Base-by-base conservation (phyloP, 2,888 invertebrate genomes). In the Eupithecia abbreviata region DNA sequence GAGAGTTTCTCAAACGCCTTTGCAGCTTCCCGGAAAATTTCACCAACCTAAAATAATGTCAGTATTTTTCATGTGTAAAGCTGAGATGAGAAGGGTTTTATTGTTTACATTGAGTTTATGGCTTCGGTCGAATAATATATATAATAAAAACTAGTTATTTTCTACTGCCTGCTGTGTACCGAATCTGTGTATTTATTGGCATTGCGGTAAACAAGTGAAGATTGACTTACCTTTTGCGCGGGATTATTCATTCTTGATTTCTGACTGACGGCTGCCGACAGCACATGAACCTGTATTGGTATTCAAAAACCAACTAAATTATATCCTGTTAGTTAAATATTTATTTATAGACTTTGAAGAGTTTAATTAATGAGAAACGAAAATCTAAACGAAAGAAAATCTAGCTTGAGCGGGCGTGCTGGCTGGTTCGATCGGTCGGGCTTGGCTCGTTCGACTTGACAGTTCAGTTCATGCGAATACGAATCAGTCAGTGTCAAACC, bases 11-110 rank as follows among this genome's bases (percentile, higher is more conserved):
- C 98, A 91, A 99, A 99, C 0, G 99, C 99, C 80, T 97, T 97
- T 55, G 99, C 99, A 43, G 99, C 99, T 81, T 98, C 98, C 47
- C 98, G 97, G 90, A 99, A 99, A 88, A 99, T 99, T 93, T 99
- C 99, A 74, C 99, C 99, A 82, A 99, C 99, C 98, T 99, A 90
- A 90, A 78, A 73, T 82, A 82, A 18, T 12, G 18, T 12, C 58
- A 7, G 15, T 51, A 10, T 51, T 51, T 51, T 51, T 51, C 51
- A 51, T 15, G 51, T n/a, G n/a, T 15, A 3, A 1, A 55, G 55
- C 18, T 58, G 18, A 58, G 18, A 18, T 18, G 58, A 58, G 58
- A 9, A 58, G 18, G 58, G n/a, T n/a, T 30, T 1, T 1, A 30
- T 30, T 30, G 30, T 30, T 30, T 30, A 30, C 30, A 30, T 30